Base-by-base conservation (phyloP, 2,888 invertebrate genomes). In the Acrobasis consociella region DNA sequence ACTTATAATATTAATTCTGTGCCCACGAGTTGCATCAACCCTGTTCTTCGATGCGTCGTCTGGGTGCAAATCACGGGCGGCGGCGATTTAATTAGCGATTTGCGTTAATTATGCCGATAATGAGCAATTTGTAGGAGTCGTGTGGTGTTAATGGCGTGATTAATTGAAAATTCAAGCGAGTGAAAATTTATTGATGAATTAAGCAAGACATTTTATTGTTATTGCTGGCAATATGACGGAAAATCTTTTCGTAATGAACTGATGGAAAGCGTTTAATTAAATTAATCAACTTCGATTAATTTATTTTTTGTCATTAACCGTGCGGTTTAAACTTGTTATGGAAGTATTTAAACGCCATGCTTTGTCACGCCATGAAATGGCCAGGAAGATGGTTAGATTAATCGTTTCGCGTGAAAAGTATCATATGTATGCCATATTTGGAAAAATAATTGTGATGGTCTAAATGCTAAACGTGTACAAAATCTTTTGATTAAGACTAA, bases 11-110 rank as follows among this genome's bases (percentile, higher is more conserved):
- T 22, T 22, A 22, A 22, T 22, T 22, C 7, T 31, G 22, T 1
- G 3, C 22, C 3, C 22, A 22, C 22, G 22, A 3, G 22, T 22
- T 46, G 2, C 5, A n/a, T 5, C 46, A 46, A 46, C 46, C 46
- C 46, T 46, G n/a, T 7, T 46, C 46, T 46, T 11, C 11, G 31
- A 31, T 31, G 73, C 69, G 67, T 67, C 65, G 65, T 64, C 61
- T 62, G 60, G 38, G 16, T 60, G 51, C 42, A 60, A 60, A 60
- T 60, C 39, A 51, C 38, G 38, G 9, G 60, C 51, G 60, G 51
- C 42, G 60, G 60, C 60, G 60, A 60, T 39, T 60, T 52, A 59
- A 59, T 59, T 59, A 49, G 49, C 58, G 49, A 49, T 56, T 56
- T 56, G 56, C 42, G 17, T 56, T 56, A 56, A 56, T 56, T 56